A percentile compares a stretch with the other conserved stretches of the same genome.
These are phyloP conservation scores for Galbula dea DNA, from an alignment of 2,113 vertebrate species.

Conservation along the genomic window DNA sequence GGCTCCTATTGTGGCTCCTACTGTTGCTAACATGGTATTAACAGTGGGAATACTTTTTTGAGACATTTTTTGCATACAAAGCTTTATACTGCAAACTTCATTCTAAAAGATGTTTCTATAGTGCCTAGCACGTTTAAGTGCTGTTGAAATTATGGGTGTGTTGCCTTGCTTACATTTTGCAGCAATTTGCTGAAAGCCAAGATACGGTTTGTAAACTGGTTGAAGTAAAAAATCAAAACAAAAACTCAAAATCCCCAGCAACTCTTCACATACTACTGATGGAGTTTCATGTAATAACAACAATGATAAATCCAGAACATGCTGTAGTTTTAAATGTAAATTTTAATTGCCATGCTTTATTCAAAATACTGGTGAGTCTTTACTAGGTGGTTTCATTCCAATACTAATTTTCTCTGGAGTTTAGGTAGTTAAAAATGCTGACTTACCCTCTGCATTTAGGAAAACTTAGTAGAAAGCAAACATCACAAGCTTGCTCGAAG, in stretches of 20 bases:
- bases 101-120: neutral
- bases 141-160: neutral
- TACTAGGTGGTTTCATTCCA: neutral
- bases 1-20: conserved; percentile 53
- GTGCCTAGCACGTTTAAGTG: conserved; percentile 3
- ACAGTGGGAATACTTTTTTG: conserved; percentile 54
- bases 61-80: conserved; percentile 38
- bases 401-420: neutral
- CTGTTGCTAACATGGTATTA: conserved; percentile 62
- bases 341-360: neutral
- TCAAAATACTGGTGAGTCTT: neutral
- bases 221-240: neutral
- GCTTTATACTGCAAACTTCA: conserved; percentile 29
- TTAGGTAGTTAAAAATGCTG: neutral
- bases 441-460: conserved; percentile 69
- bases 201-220: neutral
- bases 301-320: neutral
- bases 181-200: neutral
- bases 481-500: conserved; percentile 98
- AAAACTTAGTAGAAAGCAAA: conserved; percentile 98
- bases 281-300: neutral
- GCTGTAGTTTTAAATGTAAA: neutral
- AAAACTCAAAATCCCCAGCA: neutral
- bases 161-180: conserved; percentile 16
- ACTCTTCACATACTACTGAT: neutral